phyloP scores from a whole-genome alignment of 1,140 invertebrate genomes.

The Bicyclus anynana region DNA sequence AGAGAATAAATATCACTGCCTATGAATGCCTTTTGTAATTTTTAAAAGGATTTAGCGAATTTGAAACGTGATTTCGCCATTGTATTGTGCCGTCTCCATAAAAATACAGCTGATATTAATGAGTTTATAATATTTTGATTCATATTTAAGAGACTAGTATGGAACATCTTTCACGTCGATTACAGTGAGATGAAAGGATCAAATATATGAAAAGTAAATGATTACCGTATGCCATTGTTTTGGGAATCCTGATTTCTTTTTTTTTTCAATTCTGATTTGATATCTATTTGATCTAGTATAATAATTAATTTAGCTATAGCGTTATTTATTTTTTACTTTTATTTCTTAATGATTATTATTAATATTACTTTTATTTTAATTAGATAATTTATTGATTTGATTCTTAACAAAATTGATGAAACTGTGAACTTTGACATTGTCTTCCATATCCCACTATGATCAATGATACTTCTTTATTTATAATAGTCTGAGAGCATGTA shows the following conservation, averaged over 20 bases:
- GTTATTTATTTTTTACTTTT: background rate
- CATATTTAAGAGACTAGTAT: too few species aligned
- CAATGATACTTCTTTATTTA: too few species aligned
- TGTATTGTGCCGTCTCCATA: background rate
- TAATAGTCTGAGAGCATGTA: too few species aligned
- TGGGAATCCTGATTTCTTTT: background rate
- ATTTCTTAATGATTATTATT: background rate
- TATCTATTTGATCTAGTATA: background rate
- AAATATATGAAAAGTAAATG: too few species aligned
- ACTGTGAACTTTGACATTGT: background rate
- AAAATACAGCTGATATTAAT: background rate
- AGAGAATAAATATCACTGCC: background rate
- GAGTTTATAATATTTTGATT: too few species aligned
- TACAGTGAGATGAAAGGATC: too few species aligned
- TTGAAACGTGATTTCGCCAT: background rate
- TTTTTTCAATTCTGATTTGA: background rate
- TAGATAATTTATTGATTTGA: background rate
- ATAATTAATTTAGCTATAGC: background rate
- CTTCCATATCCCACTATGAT: background rate
- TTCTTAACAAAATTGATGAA: background rate
- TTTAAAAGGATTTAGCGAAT: background rate
- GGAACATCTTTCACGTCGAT: too few species aligned
- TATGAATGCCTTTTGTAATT: background rate
- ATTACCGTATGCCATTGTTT: too few species aligned
- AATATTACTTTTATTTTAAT: slow-evolving; percentile 1